A percentile compares a stretch with the other conserved stretches of the same genome.
Evolutionary conservation across 2,888 invertebrate genomes (phyloP).

Genomic region (Seladonia tumulorum): DNA sequence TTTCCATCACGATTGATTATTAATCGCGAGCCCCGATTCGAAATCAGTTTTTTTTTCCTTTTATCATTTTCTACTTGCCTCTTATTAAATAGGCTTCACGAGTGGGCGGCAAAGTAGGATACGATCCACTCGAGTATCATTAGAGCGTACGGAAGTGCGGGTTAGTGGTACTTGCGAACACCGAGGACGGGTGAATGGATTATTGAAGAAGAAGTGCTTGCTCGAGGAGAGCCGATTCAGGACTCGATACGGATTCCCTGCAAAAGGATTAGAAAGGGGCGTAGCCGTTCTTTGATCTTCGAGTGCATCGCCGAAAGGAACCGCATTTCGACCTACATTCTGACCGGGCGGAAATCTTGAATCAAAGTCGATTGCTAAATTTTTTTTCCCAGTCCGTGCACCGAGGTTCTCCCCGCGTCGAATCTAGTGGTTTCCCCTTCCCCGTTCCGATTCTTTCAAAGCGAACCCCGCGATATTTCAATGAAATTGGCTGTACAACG

Average conservation of each 20-base stretch:
- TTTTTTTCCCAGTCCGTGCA: conserved; percentile 6
- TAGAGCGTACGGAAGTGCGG: conserved; percentile 31
- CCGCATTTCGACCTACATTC: conserved; percentile 49
- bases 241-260: conserved; percentile 41
- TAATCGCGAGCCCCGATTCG: neutral
- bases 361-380: conserved; percentile 33
- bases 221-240: conserved; percentile 45
- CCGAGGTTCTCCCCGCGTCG: neutral
- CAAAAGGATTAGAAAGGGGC: conserved; percentile 45
- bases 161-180: conserved; percentile 41
- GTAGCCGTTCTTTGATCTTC: conserved; percentile 49
- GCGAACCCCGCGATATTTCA: conserved; percentile 15
- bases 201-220: conserved; percentile 57
- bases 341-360: conserved; percentile 15
- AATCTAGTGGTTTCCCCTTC: neutral
- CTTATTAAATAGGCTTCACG: conserved; percentile 32
- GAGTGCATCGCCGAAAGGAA: conserved; percentile 48
- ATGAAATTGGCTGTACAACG: neutral
- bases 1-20: neutral
- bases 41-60: neutral
- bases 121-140: conserved; percentile 41
- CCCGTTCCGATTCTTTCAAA: neutral
- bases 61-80: neutral
- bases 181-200: conserved; percentile 46
- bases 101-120: conserved; percentile 33